Percentiles rank a stretch among this genome's conserved stretches.
Evolutionary conservation across 2,888 invertebrate species (phyloP).

Genomic region (Parnassius apollo): DNA sequence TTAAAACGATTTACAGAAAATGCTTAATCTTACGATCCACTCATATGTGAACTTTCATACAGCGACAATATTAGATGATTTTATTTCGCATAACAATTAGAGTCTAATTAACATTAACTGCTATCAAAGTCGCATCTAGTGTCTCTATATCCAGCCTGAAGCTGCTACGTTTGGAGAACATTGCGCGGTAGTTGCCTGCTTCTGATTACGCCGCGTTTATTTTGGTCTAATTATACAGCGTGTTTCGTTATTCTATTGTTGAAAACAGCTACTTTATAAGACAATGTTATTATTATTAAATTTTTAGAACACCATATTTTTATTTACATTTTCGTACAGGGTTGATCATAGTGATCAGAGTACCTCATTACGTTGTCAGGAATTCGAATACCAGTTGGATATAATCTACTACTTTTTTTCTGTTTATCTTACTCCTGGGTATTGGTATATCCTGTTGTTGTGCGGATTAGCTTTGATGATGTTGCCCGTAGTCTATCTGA

Average conservation of each 20-base stretch:
- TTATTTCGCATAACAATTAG: conserved; percentile 2
- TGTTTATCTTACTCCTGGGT: too few relatives aligned
- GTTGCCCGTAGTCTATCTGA: too few relatives aligned
- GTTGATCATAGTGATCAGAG: too few relatives aligned
- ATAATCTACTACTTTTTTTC: too few relatives aligned
- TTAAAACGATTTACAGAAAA: too few relatives aligned
- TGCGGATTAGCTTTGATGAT: too few relatives aligned
- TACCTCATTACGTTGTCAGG: too few relatives aligned
- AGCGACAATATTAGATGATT: neutral
- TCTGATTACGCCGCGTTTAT: conserved; percentile 21
- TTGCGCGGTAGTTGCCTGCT: conserved; percentile 2
- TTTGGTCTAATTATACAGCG: conserved; percentile 17
- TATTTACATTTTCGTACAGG: too few relatives aligned
- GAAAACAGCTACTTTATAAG: conserved; percentile 5
- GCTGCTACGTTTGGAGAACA: neutral
- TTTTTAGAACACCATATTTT: too few relatives aligned
- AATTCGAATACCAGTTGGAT: too few relatives aligned
- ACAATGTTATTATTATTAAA: neutral
- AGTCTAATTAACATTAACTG: conserved; percentile 7
- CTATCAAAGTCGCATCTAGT: conserved; percentile 7
- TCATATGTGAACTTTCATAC: neutral
- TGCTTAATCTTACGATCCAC: too few relatives aligned
- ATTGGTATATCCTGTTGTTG: too few relatives aligned
- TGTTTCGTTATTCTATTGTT: conserved; percentile 13
- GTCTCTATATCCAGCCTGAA: neutral